Evolutionary conservation across 1,140 invertebrate species (phyloP).

Genomic region (Ceratina calcarata): DNA sequence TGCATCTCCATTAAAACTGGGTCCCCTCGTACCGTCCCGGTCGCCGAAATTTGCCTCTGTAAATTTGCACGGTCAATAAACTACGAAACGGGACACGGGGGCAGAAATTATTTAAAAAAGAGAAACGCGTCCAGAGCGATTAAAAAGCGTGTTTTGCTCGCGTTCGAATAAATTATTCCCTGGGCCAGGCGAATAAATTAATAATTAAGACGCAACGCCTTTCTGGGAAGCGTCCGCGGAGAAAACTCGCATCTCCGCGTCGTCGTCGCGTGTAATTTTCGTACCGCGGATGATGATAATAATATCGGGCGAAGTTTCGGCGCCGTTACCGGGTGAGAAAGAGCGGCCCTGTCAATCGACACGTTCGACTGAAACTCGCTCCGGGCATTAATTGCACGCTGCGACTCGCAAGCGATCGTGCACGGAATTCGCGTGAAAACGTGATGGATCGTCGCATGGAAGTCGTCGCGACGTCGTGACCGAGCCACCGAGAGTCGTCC

Average conservation of each 20-base stretch:
- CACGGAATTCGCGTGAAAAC: constrained; percentile 64
- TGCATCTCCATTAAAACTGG: constrained; percentile 47
- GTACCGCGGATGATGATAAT: not conserved
- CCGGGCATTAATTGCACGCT: constrained; percentile 57
- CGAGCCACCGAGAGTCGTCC: constrained; percentile 35
- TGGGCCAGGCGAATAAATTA: constrained; percentile 25
- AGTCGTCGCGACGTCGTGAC: constrained; percentile 54
- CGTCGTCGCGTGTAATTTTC: constrained; percentile 16
- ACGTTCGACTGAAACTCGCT: constrained; percentile 1
- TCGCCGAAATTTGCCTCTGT: constrained; percentile 25
- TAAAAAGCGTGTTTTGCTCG: constrained; percentile 18
- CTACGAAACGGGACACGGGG: not conserved
- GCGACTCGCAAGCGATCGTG: constrained; percentile 33
- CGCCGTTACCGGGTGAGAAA: too few species aligned
- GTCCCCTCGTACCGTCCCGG: too few species aligned
- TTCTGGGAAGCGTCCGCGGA: constrained; percentile 14
- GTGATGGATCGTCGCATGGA: constrained; percentile 62
- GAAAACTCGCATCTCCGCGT: not conserved
- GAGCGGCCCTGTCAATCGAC: constrained; percentile 1
- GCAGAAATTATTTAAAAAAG: constrained; percentile 13
- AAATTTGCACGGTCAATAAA: constrained; percentile 45
- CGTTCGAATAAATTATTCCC: constrained; percentile 38
- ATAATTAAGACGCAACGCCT: constrained; percentile 19
- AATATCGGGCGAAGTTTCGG: not conserved
- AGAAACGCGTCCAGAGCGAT: constrained; percentile 23